Conservation (phyloP, 1,140 invertebrate species). For the Laupala kohalensis region DNA sequence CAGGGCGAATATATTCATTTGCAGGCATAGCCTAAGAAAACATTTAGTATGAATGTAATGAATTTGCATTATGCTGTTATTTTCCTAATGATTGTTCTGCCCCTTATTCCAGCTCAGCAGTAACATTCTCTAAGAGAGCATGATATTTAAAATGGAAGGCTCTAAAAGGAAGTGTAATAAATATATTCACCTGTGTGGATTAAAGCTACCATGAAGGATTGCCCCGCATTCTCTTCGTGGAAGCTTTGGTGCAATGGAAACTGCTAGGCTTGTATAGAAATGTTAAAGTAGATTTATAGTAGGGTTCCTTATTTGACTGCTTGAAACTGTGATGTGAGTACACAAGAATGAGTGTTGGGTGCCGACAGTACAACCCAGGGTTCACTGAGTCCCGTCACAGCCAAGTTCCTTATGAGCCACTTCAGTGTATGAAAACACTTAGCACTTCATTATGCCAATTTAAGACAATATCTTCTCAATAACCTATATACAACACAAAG, state of each 20-base stretch:
- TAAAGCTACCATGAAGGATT: not conserved
- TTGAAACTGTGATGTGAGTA: not conserved
- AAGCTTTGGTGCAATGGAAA: not conserved
- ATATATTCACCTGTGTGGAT: not conserved
- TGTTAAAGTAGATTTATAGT: not conserved
- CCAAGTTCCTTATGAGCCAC: not conserved
- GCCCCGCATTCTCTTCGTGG: not conserved
- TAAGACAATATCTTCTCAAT: not conserved
- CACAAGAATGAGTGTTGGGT: not conserved
- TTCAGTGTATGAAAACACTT: not conserved
- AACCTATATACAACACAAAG: not conserved
- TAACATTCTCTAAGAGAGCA: slow-evolving; percentile 4
- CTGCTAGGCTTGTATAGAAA: not conserved
- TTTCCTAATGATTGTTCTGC: not conserved
- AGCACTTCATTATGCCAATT: not conserved
- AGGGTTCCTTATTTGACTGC: not conserved
- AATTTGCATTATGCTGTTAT: not conserved
- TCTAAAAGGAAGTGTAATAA: slow-evolving; percentile 11
- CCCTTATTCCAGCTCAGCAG: not conserved
- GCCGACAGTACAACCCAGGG: not conserved
- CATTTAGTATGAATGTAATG: not conserved
- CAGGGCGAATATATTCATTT: not conserved
- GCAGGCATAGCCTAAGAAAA: not conserved
- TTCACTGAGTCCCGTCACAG: not conserved
- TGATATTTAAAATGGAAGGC: slow-evolving; percentile 11